Percentiles rank a stretch among this genome's conserved stretches.
These are phyloP conservation scores for Mus pahari DNA, from an alignment of 2,113 vertebrate species.

Conservation along the genomic window DNA sequence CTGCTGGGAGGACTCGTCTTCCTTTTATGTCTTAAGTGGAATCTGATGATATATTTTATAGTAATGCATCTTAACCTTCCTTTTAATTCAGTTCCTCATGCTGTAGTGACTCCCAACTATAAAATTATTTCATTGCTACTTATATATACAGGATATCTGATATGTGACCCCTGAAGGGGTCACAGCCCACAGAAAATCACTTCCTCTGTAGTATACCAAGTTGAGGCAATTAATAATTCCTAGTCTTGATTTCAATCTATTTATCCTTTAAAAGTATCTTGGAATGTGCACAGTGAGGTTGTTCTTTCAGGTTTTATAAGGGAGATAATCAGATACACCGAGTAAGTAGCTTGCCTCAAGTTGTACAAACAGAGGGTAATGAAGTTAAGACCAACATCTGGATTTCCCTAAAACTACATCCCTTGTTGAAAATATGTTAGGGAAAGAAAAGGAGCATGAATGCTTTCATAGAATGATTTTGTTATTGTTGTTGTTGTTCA, in stretches of 20 bases:
- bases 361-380: background rate
- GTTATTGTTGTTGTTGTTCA: background rate
- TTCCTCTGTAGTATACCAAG: background rate
- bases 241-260: background rate
- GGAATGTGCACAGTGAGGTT: accelerated
- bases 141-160: background rate
- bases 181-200: background rate
- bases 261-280: background rate
- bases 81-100: background rate
- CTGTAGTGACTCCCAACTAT: background rate
- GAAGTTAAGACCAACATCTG: background rate
- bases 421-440: background rate
- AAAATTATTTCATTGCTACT: background rate
- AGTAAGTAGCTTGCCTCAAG: background rate
- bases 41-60: background rate
- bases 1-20: background rate
- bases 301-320: background rate
- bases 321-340: background rate
- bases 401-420: background rate
- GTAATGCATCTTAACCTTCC: background rate
- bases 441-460: background rate
- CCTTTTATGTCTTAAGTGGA: background rate
- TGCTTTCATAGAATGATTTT: background rate
- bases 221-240: background rate
- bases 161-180: background rate